Base-by-base conservation (phyloP, 2,888 invertebrate species). In the Serrognathus titanus region DNA sequence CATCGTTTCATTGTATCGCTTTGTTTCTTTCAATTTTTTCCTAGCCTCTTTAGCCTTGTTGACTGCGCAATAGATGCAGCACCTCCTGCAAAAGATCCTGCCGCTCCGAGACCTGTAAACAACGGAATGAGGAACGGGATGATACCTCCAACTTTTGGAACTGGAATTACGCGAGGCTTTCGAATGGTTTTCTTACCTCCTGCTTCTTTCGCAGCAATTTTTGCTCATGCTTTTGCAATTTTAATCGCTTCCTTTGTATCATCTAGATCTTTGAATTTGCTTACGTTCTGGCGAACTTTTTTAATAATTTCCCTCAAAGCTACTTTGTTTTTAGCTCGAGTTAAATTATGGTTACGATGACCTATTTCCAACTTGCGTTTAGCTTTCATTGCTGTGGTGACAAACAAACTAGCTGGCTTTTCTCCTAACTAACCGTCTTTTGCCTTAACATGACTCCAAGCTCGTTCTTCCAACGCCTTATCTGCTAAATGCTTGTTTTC, bases 1-100 rank as follows among this genome's bases (percentile, higher is more conserved):
- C 64, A 69, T 69, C 10, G 58, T 58, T 54, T 60, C 47, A 54
- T 71, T 69, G 54, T 70, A 69, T 10, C 68, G 55, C 56, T 65
- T 47, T 7, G 53, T 55, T 53, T 72, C 69, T 16, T 58, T 49
- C 20, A 71, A 55, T 43, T 61, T 51, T 20, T 60, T 47, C 48
- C 63, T 60, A 3, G 65, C 65, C 8, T 56, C 51, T 20, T 61
- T 65, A 9, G 66, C 65, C 41, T 61, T 57, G 13, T 63, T 69
- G n/a, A 70, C 60, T n/a, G 67, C 66, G 62, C 63, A 43, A 70
- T 59, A 3, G 59, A 62, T 20, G 65, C 61, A 7, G 62, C 66
- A 10, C 67, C 67, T 7, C 65, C 66, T 7, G 58, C 40, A 7
- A 69, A 36, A 7, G 64, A 58, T 2, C 66, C 66, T 6, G 63